Evolutionary conservation across 2,113 vertebrate species (phyloP).

Genomic region (Osmerus mordax): DNA sequence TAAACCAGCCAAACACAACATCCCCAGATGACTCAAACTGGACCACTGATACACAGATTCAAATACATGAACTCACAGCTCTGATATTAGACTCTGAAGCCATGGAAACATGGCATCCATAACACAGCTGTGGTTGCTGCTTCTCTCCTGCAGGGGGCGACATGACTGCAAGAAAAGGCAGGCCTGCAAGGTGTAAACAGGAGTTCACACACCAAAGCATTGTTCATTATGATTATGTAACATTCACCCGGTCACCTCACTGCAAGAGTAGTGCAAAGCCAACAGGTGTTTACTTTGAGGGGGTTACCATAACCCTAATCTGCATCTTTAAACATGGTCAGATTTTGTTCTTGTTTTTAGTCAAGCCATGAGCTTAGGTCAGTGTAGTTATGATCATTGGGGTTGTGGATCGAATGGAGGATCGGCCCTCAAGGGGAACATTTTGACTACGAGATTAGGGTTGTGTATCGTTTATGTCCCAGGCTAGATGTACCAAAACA

Average conservation of each 20-base stretch:
- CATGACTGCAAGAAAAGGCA: neutral
- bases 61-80: neutral
- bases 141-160: neutral
- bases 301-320: too few relatives aligned
- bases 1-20: neutral
- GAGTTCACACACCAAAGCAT: neutral
- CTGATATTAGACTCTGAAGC: neutral
- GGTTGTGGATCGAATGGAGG: too few relatives aligned
- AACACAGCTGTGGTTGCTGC: neutral
- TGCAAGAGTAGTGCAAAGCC: too few relatives aligned
- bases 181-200: neutral
- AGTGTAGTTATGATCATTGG: too few relatives aligned
- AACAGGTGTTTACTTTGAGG: too few relatives aligned
- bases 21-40: neutral
- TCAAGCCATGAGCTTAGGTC: too few relatives aligned
- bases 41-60: neutral
- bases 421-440: too few relatives aligned
- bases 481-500: slow-evolving; percentile 1
- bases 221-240: neutral
- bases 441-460: neutral
- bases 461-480: neutral
- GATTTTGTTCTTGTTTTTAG: too few relatives aligned
- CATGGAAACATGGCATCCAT: neutral
- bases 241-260: too few relatives aligned
- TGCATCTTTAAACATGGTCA: too few relatives aligned